Percentiles rank a stretch among this genome's conserved stretches.
phyloP scores from a whole-genome alignment of 2,113 vertebrate genomes.

The Periophthalmus modestus region DNA sequence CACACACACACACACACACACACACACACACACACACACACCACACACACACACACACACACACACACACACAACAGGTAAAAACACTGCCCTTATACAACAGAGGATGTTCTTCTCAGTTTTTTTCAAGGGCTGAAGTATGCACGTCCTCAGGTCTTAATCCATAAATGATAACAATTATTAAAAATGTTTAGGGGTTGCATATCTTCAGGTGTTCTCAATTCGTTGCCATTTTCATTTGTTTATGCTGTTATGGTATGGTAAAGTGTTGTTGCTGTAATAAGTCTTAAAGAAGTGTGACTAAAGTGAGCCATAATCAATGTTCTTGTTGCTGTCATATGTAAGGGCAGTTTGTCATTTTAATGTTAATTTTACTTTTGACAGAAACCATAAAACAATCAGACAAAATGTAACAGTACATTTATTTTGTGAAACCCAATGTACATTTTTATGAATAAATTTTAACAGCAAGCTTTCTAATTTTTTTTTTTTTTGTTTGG shows the following conservation, averaged over 20 bases:
- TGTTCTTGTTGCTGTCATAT: neutral
- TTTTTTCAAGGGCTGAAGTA: no score
- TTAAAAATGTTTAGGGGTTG: no score
- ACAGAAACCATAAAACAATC: neutral
- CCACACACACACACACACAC: no score
- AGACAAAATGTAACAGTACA: neutral
- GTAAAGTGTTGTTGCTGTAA: neutral
- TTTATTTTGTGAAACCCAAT: constrained; percentile 17
- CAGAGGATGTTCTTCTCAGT: no score
- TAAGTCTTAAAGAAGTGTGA: constrained; percentile 5
- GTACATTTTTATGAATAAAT: constrained; percentile 31
- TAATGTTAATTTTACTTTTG: neutral
- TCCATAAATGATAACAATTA: no score
- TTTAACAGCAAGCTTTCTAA: constrained; percentile 25
- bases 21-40: no score
- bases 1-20: no score
- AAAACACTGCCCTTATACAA: no score
- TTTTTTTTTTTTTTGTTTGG: neutral
- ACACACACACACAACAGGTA: no score
- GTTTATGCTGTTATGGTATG: neutral
- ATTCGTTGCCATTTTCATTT: neutral
- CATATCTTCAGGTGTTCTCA: neutral
- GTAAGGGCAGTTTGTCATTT: neutral
- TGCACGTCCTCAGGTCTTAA: no score
- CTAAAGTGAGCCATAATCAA: neutral